A percentile compares a stretch with the other conserved stretches of the same genome.
Evolutionary conservation across 2,797 vertebrate genomes (phyloP).

Genomic region (Discoglossus pictus): DNA sequence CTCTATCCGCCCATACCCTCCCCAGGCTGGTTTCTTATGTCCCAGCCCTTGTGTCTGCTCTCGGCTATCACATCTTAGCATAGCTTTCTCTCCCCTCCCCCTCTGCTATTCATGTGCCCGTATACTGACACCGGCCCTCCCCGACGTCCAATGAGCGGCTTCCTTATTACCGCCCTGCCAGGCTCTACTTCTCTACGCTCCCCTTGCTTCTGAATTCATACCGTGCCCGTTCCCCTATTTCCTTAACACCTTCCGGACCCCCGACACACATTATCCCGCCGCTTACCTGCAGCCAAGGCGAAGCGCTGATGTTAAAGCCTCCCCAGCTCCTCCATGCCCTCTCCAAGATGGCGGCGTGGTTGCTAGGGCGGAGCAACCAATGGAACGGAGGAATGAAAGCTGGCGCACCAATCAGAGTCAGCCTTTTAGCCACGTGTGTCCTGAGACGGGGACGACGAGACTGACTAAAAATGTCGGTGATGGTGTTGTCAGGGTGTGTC

Average conservation of each 20-base stretch:
- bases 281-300: constrained; percentile 11
- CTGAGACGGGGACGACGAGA: constrained; percentile 6
- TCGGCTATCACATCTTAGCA: neutral
- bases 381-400: constrained; percentile 62
- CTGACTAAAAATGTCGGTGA: neutral
- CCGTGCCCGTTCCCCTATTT: neutral
- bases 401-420: constrained; percentile 60
- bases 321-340: constrained; percentile 56
- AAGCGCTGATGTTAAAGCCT: constrained; percentile 51
- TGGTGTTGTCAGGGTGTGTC: constrained; percentile 1
- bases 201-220: constrained; percentile 32
- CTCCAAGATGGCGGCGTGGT: constrained; percentile 74
- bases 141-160: constrained; percentile 77
- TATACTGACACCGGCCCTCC: constrained; percentile 69
- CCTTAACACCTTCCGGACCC: neutral
- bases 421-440: constrained; percentile 73
- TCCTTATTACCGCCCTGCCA: constrained; percentile 80
- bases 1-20: neutral
- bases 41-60: neutral
- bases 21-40: no score
- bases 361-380: constrained; percentile 69
- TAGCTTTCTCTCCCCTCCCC: constrained; percentile 1
- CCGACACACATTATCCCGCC: neutral
- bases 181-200: constrained; percentile 42
- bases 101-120: constrained; percentile 67